Conservation (phyloP, 1,140 invertebrate species). For the Philopotamus ludificatus region DNA sequence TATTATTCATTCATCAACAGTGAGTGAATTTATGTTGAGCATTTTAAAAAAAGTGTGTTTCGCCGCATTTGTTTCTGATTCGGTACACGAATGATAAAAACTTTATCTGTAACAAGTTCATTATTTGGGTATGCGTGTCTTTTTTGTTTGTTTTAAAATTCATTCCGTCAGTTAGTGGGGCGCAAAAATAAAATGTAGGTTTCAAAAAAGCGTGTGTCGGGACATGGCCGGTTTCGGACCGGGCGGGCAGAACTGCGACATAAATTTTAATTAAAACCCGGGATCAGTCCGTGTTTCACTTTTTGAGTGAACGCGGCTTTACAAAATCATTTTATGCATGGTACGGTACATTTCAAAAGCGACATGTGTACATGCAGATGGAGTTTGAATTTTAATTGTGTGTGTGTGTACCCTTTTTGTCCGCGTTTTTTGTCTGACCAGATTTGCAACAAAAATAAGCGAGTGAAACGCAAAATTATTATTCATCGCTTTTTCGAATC, state of each 20-base stretch:
- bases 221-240: background rate
- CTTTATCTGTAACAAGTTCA: slow-evolving; percentile 1
- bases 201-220: background rate
- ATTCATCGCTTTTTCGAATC: no score
- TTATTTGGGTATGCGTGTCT: background rate
- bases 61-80: no score
- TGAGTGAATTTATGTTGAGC: no score
- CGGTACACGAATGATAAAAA: no score
- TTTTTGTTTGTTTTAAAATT: background rate
- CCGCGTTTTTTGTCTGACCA: no score
- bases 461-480: no score
- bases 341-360: background rate
- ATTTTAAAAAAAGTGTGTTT: no score
- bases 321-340: slow-evolving; percentile 1
- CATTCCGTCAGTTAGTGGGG: background rate
- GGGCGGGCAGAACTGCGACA: slow-evolving; percentile 2
- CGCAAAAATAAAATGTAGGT: background rate
- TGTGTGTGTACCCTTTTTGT: no score
- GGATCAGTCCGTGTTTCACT: slow-evolving; percentile 6
- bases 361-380: no score
- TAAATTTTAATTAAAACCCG: slow-evolving; percentile 11
- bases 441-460: no score
- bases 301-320: slow-evolving; percentile 7
- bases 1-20: no score
- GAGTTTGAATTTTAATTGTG: no score